A percentile compares a stretch with the other conserved stretches of the same genome.
Evolutionary conservation across 2,113 vertebrate species (phyloP).

Genomic region (Sinocyclocheilus anshuiensis): DNA sequence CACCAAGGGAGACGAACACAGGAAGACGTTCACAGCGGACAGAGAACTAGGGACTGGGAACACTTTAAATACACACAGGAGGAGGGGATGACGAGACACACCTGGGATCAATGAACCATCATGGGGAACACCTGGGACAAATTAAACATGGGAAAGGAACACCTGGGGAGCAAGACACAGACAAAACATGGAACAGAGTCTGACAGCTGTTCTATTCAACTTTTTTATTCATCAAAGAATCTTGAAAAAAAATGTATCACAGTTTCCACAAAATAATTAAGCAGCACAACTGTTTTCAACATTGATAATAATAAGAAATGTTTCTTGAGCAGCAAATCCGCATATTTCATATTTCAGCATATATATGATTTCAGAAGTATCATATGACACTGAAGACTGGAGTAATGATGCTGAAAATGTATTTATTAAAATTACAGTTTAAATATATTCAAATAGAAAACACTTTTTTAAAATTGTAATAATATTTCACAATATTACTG

Average conservation of each 20-base stretch:
- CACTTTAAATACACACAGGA: no score
- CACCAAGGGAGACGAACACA: no score
- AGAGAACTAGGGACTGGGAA: no score
- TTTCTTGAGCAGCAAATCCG: not conserved
- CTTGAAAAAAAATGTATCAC: not conserved
- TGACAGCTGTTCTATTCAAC: not conserved
- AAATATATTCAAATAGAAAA: no score
- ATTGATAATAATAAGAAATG: not conserved
- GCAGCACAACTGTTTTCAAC: no score
- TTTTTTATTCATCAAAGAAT: not conserved
- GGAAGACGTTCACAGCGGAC: no score
- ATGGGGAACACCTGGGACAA: no score
- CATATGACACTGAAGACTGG: not conserved
- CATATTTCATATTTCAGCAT: not conserved
- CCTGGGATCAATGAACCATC: no score
- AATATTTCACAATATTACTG: not conserved
- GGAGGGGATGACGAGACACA: no score
- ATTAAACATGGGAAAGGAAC: no score
- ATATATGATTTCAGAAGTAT: not conserved
- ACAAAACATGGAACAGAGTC: no score
- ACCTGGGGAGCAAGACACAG: no score
- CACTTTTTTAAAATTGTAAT: not conserved
- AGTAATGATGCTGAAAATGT: not conserved
- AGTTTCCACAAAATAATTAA: not conserved
- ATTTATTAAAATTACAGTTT: not conserved